phyloP scores from a whole-genome alignment of 2,888 invertebrate genomes.

The Amphimallon solstitiale region DNA sequence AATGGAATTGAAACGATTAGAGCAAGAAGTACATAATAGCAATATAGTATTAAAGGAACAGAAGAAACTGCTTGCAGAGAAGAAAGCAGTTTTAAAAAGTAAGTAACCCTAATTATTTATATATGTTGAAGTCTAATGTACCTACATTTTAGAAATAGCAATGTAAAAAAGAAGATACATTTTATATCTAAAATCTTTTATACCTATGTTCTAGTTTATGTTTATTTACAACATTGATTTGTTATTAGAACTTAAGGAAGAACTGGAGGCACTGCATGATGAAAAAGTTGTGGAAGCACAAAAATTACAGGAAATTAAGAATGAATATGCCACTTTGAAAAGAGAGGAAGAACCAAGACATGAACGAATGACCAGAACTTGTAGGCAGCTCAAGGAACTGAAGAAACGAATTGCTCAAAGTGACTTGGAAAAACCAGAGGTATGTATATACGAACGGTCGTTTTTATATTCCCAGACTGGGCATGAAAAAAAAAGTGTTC shows the following conservation, averaged over 20 bases:
- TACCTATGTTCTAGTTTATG: neutral
- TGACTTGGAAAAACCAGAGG: constrained; percentile 51
- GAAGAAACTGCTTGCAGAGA: constrained; percentile 50
- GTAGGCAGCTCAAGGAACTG: constrained; percentile 60
- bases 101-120: too few relatives aligned
- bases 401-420: constrained; percentile 60
- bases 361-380: constrained; percentile 64
- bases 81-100: constrained; percentile 45
- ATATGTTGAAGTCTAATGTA: too few relatives aligned
- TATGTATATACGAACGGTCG: constrained; percentile 41
- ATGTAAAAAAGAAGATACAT: too few relatives aligned
- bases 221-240: neutral
- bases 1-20: constrained; percentile 65
- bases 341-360: constrained; percentile 52
- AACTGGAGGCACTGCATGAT: constrained; percentile 49
- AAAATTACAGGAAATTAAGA: constrained; percentile 27
- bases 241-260: constrained; percentile 44
- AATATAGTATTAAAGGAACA: constrained; percentile 47
- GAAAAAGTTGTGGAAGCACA: constrained; percentile 48
- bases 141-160: too few relatives aligned
- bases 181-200: neutral
- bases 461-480: too few relatives aligned
- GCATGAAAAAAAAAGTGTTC: too few relatives aligned
- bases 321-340: constrained; percentile 35
- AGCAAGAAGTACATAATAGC: constrained; percentile 53